Conservation (phyloP, 2,113 vertebrate genomes). For the Oncorhynchus keta region DNA sequence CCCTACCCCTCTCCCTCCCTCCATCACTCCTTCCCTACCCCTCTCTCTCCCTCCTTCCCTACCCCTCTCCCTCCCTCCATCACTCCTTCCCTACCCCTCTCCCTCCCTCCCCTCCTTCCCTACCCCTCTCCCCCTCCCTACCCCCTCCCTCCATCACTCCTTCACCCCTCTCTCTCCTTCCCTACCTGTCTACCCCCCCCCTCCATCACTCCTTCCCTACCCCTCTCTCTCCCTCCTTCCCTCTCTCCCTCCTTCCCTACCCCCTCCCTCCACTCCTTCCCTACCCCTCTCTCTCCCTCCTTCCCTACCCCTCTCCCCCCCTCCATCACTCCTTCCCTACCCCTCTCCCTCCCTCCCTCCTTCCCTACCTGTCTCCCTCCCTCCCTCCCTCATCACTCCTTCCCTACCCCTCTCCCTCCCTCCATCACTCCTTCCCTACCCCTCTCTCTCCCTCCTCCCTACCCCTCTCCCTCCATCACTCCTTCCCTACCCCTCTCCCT, state of each 20-base stretch:
- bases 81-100: not conserved
- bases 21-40: not conserved
- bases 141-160: no score
- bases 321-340: accelerated
- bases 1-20: not conserved
- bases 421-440: not conserved
- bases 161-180: no score
- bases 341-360: not conserved
- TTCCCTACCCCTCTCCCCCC: not conserved
- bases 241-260: accelerated
- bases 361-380: not conserved
- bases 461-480: accelerated
- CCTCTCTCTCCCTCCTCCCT: no score
- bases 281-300: slow-evolving; percentile 14
- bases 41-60: not conserved
- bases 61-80: not conserved
- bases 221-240: no score
- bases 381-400: no score
- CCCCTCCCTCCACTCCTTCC: accelerated
- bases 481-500: accelerated
- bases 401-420: not conserved
- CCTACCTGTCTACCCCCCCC: no score
- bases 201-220: no score
- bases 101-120: no score
- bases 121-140: no score